phyloP scores from a whole-genome alignment of 2,797 vertebrate genomes.

The Pagetopsis macropterus region DNA sequence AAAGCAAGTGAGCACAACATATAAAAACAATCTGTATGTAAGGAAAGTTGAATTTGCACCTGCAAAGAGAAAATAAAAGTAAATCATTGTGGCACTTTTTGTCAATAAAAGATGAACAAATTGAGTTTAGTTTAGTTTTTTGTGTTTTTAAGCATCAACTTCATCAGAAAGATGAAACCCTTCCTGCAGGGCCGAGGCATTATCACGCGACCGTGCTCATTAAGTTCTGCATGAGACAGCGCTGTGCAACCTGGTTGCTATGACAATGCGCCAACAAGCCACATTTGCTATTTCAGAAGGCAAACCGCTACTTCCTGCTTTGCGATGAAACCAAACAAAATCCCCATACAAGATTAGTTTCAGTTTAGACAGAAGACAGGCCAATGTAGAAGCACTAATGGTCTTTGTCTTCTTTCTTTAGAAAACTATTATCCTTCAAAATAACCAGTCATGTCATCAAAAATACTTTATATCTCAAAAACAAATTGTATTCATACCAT shows the following conservation, averaged over 20 bases:
- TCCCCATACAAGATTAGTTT: conserved; percentile 26
- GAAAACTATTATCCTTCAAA: neutral
- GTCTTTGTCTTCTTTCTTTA: neutral
- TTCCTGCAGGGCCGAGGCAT: neutral
- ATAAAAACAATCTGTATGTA: too few relatives aligned
- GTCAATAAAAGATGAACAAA: too few relatives aligned
- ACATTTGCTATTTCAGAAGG: conserved; percentile 78
- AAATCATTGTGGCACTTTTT: neutral
- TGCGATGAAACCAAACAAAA: conserved; percentile 33
- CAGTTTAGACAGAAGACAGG: conserved; percentile 9
- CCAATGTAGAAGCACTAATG: neutral
- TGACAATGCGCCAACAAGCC: conserved; percentile 73
- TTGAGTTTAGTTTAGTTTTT: too few relatives aligned
- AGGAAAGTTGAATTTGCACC: rapidly evolving
- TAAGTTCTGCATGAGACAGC: conserved; percentile 62
- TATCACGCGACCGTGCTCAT: conserved; percentile 47
- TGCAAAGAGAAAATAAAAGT: conserved; percentile 30
- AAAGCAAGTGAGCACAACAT: too few relatives aligned
- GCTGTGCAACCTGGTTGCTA: conserved; percentile 83
- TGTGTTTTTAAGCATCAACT: neutral
- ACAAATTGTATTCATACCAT: neutral
- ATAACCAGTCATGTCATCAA: neutral
- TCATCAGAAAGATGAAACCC: neutral
- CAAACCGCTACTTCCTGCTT: conserved; percentile 89
- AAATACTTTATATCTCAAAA: neutral